A percentile compares a stretch with the other conserved stretches of the same genome.
phyloP scores from a whole-genome alignment of 2,888 invertebrate genomes.

The Drosophila sordidapex region DNA sequence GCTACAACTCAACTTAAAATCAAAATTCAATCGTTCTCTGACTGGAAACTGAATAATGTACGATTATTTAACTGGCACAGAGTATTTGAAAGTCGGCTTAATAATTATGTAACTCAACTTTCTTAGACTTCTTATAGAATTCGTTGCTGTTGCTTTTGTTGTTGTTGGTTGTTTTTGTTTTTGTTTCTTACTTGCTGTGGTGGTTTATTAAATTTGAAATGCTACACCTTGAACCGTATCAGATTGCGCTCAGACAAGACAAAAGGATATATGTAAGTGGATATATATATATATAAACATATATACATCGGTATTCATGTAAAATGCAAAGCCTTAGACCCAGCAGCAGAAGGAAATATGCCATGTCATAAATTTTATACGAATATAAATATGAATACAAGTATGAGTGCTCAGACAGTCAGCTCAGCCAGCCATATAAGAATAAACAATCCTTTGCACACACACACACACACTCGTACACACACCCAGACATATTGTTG shows the following conservation, averaged over 20 bases:
- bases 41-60: background rate
- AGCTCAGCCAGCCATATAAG: slow-evolving; percentile 42
- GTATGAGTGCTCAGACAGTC: slow-evolving; percentile 42
- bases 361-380: slow-evolving; percentile 75
- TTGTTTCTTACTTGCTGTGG: slow-evolving; percentile 36
- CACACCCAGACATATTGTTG: slow-evolving; percentile 53
- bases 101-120: background rate
- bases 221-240: slow-evolving; percentile 74
- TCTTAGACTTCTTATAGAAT: slow-evolving; percentile 18
- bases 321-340: slow-evolving; percentile 65
- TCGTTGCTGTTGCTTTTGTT: background rate
- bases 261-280: slow-evolving; percentile 52
- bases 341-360: slow-evolving; percentile 70
- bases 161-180: slow-evolving; percentile 20
- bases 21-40: background rate
- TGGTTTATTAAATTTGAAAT: slow-evolving; percentile 77
- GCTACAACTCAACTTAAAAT: background rate
- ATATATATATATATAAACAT: slow-evolving; percentile 1
- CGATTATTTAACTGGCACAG: background rate
- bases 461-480: slow-evolving; percentile 16
- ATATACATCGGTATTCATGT: slow-evolving; percentile 64
- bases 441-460: slow-evolving; percentile 68
- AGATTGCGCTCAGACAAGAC: slow-evolving; percentile 66
- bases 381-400: slow-evolving; percentile 51
- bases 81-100: slow-evolving; percentile 6